Evolutionary conservation across 2,888 invertebrate species (phyloP).

Genomic region (Lampropteryx suffumata): DNA sequence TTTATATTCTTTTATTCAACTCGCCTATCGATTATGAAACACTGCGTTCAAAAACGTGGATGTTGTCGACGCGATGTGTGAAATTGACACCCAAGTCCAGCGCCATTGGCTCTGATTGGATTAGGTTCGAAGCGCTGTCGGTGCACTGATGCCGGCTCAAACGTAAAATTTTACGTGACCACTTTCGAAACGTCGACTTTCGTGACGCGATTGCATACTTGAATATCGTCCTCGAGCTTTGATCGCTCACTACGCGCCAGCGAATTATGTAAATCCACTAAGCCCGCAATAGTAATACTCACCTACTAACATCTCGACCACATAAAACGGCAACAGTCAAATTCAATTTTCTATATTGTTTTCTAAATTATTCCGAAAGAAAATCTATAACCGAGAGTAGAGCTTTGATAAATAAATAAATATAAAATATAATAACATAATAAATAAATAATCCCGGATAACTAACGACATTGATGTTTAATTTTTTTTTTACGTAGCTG

Average conservation of each 20-base stretch:
- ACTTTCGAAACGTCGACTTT: conserved; percentile 73
- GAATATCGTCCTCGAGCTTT: conserved; percentile 52
- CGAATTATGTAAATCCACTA: conserved; percentile 69
- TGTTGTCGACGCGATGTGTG: conserved; percentile 51
- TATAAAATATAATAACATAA: too few species aligned
- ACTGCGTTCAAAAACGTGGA: conserved; percentile 20
- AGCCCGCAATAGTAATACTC: conserved; percentile 53
- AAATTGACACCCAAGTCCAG: conserved; percentile 73
- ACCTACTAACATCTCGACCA: conserved; percentile 45
- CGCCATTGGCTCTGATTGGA: conserved; percentile 77
- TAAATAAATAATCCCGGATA: too few species aligned
- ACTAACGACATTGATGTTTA: too few species aligned
- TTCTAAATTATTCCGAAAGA: too few species aligned
- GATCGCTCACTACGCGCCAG: conserved; percentile 58
- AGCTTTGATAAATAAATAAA: too few species aligned
- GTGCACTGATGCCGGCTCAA: conserved; percentile 69
- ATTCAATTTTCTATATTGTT: conserved; percentile 44
- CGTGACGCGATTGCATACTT: conserved; percentile 69
- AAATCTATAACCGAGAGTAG: conserved; percentile 10
- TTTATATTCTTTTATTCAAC: too few species aligned
- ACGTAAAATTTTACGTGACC: conserved; percentile 82
- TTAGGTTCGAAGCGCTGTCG: conserved; percentile 74
- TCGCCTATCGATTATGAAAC: conserved; percentile 16
- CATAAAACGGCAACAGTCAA: conserved; percentile 41
- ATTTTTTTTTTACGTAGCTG: too few species aligned